phyloP scores from a whole-genome alignment of 2,888 invertebrate species.

The Neria commutata region DNA sequence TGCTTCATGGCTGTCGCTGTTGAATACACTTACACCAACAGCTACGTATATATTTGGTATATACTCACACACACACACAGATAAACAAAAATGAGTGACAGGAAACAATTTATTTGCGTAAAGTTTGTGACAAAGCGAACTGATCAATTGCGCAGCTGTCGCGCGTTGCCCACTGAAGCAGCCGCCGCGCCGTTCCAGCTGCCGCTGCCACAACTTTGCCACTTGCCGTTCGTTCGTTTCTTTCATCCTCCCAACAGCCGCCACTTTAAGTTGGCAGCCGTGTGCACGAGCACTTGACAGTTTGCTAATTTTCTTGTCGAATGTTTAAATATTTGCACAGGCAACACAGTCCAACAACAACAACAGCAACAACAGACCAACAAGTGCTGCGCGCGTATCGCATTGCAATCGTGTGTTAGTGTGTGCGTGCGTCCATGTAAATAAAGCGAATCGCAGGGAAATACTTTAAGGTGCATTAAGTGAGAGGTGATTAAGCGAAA shows the following conservation, averaged over 20 bases:
- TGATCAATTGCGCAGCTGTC: constrained; percentile 13
- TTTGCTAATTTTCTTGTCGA: constrained; percentile 17
- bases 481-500: too few species aligned
- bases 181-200: too few species aligned
- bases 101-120: constrained; percentile 1
- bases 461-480: too few species aligned
- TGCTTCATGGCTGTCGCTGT: too few species aligned
- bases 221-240: neutral
- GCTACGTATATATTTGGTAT: too few species aligned
- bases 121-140: constrained; percentile 5
- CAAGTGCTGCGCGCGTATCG: constrained; percentile 5
- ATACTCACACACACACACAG: too few species aligned
- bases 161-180: neutral
- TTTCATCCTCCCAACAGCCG: too few species aligned
- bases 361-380: constrained; percentile 6
- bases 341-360: neutral
- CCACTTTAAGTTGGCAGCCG: too few species aligned
- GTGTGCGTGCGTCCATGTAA: too few species aligned
- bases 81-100: neutral
- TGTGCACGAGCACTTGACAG: constrained; percentile 6
- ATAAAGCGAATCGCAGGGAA: too few species aligned
- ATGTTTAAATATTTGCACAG: constrained; percentile 8
- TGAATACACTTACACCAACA: too few species aligned
- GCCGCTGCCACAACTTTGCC: neutral
- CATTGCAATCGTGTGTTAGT: neutral